A percentile compares a stretch with the other conserved stretches of the same genome.
Evolutionary conservation across 2,888 invertebrate species (phyloP).

Genomic region (Lycophotia porphyrea): DNA sequence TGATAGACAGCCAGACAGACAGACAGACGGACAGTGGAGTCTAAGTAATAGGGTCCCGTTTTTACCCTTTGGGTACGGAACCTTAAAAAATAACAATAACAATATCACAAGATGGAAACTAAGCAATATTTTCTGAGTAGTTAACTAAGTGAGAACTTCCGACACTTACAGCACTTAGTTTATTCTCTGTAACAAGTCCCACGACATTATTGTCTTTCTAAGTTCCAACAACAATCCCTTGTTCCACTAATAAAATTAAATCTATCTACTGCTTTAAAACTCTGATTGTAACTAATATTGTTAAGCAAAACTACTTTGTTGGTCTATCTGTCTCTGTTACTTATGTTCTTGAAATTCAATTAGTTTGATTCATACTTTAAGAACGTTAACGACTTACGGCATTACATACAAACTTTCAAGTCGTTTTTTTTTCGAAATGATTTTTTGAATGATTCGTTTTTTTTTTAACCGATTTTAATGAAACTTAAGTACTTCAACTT

Average conservation of each 20-base stretch:
- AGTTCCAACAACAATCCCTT: conserved; percentile 19
- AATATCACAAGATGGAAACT: background rate
- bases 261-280: conserved; percentile 40
- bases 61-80: no score
- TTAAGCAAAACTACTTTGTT: conserved; percentile 20
- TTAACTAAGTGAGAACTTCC: conserved; percentile 12
- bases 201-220: conserved; percentile 9
- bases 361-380: conserved; percentile 20
- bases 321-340: conserved; percentile 7
- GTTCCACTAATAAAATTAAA: conserved; percentile 46
- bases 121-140: conserved; percentile 24
- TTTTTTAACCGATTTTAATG: no score
- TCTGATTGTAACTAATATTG: conserved; percentile 21
- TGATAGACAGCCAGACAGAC: no score
- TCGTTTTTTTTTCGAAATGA: no score
- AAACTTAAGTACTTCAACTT: no score
- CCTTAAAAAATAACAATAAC: no score
- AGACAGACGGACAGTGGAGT: no score
- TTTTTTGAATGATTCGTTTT: no score
- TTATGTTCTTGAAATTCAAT: conserved; percentile 25
- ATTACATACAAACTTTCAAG: no score
- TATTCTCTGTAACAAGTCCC: conserved; percentile 10
- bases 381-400: no score
- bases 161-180: conserved; percentile 25
- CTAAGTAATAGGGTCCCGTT: no score